These are phyloP conservation scores for Anoplophora glabripennis DNA, from an alignment of 1,140 invertebrate genomes.

Conservation along the genomic window DNA sequence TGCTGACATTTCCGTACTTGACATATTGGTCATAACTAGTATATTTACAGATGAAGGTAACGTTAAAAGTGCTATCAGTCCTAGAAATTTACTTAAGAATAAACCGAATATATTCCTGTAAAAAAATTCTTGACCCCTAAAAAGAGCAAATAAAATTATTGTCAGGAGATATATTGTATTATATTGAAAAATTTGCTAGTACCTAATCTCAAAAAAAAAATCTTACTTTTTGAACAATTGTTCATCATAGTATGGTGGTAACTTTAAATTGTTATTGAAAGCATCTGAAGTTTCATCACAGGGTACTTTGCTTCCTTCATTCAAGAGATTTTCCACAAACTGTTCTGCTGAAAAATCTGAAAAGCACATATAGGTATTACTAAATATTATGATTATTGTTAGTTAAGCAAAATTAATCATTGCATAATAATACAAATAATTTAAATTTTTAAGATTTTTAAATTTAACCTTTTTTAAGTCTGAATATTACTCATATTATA, in stretches of 20 bases:
- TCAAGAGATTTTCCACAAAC: conserved; percentile 31
- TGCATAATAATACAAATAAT: too few species aligned
- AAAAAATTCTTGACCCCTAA: not conserved
- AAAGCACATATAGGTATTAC: too few species aligned
- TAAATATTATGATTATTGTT: too few species aligned
- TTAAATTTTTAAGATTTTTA: too few species aligned
- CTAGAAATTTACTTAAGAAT: not conserved
- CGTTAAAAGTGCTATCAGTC: not conserved
- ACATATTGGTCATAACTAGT: not conserved
- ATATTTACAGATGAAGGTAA: not conserved
- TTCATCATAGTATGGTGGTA: conserved; percentile 58
- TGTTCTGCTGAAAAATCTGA: conserved; percentile 25
- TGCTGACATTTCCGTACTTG: not conserved
- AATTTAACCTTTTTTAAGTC: too few species aligned
- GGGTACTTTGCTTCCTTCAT: conserved; percentile 21
- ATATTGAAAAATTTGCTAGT: too few species aligned
- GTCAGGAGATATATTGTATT: too few species aligned
- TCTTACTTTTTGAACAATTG: conserved; percentile 56
- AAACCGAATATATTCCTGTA: not conserved
- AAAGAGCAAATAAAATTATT: not conserved
- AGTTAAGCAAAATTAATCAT: too few species aligned
- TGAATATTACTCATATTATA: too few species aligned
- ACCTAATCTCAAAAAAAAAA: too few species aligned
- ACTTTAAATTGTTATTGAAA: conserved; percentile 33
- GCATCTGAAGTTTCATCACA: conserved; percentile 33